Conservation (phyloP, 2,113 vertebrate genomes). For the Rhinichthys klamathensis region DNA sequence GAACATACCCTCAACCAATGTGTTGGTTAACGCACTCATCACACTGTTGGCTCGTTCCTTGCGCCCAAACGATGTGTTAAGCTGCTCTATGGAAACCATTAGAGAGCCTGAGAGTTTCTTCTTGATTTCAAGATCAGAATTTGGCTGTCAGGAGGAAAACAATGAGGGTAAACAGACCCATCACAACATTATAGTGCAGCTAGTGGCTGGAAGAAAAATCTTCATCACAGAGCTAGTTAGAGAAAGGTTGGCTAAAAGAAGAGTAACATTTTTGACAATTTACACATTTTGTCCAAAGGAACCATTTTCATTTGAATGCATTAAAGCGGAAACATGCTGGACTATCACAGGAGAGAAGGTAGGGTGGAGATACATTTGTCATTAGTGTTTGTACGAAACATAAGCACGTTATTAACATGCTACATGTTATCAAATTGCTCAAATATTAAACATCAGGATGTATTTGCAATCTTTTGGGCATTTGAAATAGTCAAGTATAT, state of each 20-base stretch:
- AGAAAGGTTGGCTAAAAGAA: constrained; percentile 1
- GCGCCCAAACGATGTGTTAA: constrained; percentile 89
- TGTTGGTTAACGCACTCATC: constrained; percentile 94
- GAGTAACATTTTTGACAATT: background rate
- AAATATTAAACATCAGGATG: background rate
- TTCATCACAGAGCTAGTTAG: constrained; percentile 23
- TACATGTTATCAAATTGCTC: constrained; percentile 8
- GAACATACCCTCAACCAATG: constrained; percentile 88
- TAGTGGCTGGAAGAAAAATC: background rate
- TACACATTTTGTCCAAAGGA: background rate
- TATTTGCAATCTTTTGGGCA: background rate
- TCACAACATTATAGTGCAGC: background rate
- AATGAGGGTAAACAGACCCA: constrained; percentile 47
- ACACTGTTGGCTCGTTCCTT: constrained; percentile 95
- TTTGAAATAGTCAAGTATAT: background rate
- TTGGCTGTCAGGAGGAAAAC: constrained; percentile 77
- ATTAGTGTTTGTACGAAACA: background rate
- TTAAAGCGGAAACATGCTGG: constrained; percentile 71
- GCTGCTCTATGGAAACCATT: constrained; percentile 95
- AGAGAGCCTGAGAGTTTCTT: constrained; percentile 96
- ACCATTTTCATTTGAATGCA: constrained; percentile 52
- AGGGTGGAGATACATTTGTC: constrained; percentile 60
- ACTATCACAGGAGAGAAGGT: constrained; percentile 71
- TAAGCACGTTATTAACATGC: background rate
- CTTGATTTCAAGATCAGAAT: constrained; percentile 91